Conservation (phyloP, 2,797 vertebrate species). For the Clangula hyemalis region DNA sequence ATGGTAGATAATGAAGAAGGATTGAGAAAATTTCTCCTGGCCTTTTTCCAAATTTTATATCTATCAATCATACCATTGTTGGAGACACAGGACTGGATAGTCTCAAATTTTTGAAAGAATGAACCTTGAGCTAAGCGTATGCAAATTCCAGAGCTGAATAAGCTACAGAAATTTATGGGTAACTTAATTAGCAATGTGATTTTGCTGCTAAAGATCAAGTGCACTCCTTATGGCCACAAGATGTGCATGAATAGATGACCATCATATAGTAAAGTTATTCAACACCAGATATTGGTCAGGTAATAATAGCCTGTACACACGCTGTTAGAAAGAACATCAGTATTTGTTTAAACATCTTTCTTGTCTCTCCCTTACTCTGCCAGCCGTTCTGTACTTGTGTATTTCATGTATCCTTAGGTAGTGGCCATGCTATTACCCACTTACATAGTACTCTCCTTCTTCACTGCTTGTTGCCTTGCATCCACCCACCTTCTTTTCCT, state of each 20-base stretch:
- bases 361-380: not conserved
- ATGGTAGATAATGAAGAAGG: not conserved
- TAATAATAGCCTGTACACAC: not conserved
- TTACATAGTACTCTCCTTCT: not conserved
- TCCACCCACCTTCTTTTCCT: not conserved
- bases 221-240: not conserved
- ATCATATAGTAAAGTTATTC: not conserved
- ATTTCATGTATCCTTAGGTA: not conserved
- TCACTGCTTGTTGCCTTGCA: not conserved
- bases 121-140: not conserved
- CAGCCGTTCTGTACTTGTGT: not conserved
- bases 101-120: not conserved
- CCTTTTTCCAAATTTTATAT: not conserved
- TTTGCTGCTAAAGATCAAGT: not conserved
- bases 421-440: not conserved
- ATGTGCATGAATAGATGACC: rapidly evolving
- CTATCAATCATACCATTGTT: not conserved
- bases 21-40: not conserved
- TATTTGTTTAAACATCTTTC: not conserved
- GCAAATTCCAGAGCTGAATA: not conserved
- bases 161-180: not conserved
- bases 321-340: not conserved
- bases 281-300: not conserved
- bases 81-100: not conserved
- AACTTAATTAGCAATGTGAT: not conserved